Percentiles rank a stretch among this genome's conserved stretches.
phyloP scores from a whole-genome alignment of 2,888 invertebrate genomes.

The Drosophila ezoana region DNA sequence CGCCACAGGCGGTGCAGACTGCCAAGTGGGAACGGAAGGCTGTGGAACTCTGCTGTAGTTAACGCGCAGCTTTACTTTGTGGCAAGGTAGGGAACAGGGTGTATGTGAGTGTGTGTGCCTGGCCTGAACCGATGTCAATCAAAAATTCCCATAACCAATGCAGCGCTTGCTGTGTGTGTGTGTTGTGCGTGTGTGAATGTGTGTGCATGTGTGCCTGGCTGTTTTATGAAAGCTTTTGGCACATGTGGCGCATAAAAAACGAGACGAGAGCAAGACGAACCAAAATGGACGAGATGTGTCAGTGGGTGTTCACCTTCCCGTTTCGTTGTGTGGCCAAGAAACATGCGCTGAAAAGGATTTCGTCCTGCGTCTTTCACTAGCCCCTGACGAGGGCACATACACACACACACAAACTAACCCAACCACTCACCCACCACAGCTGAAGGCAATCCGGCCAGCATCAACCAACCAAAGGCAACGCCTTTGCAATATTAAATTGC shows the following conservation, averaged over 20 bases:
- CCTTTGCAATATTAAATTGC: conserved; percentile 81
- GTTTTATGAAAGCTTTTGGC: conserved; percentile 80
- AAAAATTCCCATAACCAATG: conserved; percentile 81
- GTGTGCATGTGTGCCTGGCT: conserved; percentile 47
- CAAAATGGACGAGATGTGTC: conserved; percentile 37
- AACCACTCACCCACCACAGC: conserved; percentile 13
- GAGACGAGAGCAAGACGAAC: conserved; percentile 53
- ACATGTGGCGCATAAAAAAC: conserved; percentile 79
- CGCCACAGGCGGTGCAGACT: conserved; percentile 71
- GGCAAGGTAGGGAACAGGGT: conserved; percentile 18
- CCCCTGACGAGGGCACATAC: conserved; percentile 42
- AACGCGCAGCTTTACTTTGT: conserved; percentile 68
- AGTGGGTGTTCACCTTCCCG: conserved; percentile 47
- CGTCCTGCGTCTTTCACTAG: conserved; percentile 61
- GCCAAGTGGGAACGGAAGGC: conserved; percentile 18
- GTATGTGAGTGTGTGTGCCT: conserved; percentile 19
- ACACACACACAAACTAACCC: conserved; percentile 3
- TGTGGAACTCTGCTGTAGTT: conserved; percentile 63
- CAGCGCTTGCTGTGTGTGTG: conserved; percentile 39
- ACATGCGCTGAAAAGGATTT: conserved; percentile 76
- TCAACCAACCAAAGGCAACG: conserved; percentile 49
- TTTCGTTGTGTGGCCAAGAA: conserved; percentile 69
- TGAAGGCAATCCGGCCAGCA: conserved; percentile 37
- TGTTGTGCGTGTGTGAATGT: conserved; percentile 17
- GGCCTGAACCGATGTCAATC: conserved; percentile 80